Evolutionary conservation across 2,797 vertebrate species (phyloP), one percentile per base, ranked within the genome.

Genomic region (Notoglanidium macrostoma): DNA sequence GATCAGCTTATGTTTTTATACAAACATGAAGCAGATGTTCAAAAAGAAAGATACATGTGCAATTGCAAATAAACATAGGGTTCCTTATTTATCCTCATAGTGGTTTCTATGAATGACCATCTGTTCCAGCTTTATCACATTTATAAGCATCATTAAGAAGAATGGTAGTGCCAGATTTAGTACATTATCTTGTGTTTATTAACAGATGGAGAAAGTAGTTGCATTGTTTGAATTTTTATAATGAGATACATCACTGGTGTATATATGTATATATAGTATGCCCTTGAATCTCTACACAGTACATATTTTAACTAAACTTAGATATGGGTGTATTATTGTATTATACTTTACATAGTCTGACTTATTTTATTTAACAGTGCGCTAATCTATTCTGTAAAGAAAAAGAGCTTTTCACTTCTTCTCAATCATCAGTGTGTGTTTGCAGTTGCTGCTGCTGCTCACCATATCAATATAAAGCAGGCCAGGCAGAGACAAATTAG

Each of bases 401-500:
- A 79, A 46, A n/a, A 70, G 26, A 54, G 51, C 26, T 35, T 40
- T 79, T 12, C 2, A 80, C 35, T n/a, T 79, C 35, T 35, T 82
- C n/a, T 61, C 19, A 55, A 59, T 83, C 29, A 44, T 29, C 35
- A 78, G 23, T 35, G 51, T 72, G 49, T 84, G n/a, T 72, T 59
- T 87, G 73, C 61, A 79, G 40, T 77, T 83, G 15, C 46, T 79
- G 61, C 59, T 79, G 61, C 35, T 84, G 49, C 49, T 78, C 40
- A 63, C 14, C 26, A 72, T 87, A 82, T 63, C 73, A 83, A 55
- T 77, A 68, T 67, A 74, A 78, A 84, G 46, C 32, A 78, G 68
- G 67, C 72, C 73, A 84, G 55, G 74, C 63, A 59, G 63, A 79
- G 74, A 79, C 82, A 85, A 87, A 87, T 87, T 84, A 78, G 87